Evolutionary conservation across 2,797 vertebrate genomes (phyloP), one percentile per base, ranked within the genome.

Genomic region (Harpagifer antarcticus): DNA sequence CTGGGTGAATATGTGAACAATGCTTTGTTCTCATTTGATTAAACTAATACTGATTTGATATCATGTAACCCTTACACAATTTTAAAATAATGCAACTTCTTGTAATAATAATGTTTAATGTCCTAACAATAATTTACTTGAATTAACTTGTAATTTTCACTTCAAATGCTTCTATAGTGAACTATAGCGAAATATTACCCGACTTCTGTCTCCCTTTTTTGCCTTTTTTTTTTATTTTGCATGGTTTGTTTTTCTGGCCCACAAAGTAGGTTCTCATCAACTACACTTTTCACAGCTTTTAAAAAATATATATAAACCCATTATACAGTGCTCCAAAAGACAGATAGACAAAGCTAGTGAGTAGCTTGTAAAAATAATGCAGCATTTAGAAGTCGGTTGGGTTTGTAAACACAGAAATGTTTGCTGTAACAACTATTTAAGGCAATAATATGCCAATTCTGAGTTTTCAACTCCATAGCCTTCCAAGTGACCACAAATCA

Each of bases 381-480:
- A 63, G 8, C 14, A 72, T 63, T 48, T 55, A 12, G 40, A 1
- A 5, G 15, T 43, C 12, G 17, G 17, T n/a, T 33, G 37, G 19
- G 43, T n/a, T 37, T 52, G 19, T 47, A 60, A 43, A 37, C 33
- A 37, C 8, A 33, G 6, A 37, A 1, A 14, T 49, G 9, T 50
- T 19, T 37, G 17, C 8, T 37, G 33, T 9, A 37, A 37, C 49
- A 6, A 37, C 50, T 16, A 33, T 64, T 56, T 50, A 59, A 61
- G 10, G 19, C 55, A 58, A 5, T 48, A 27, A 44, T 52, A 50
- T 37, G 40, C 11, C 45, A 66, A 2, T 63, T 31, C 59, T 19
- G 6, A 17, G 48, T 43, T 76, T 42, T 68, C 16, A 55, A 23
- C 23, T 52, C 19, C 31, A 17, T 73, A 31, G 16, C 14, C 27